Conservation (phyloP, 2,797 vertebrate species). For the Aselliscus stoliczkanus region DNA sequence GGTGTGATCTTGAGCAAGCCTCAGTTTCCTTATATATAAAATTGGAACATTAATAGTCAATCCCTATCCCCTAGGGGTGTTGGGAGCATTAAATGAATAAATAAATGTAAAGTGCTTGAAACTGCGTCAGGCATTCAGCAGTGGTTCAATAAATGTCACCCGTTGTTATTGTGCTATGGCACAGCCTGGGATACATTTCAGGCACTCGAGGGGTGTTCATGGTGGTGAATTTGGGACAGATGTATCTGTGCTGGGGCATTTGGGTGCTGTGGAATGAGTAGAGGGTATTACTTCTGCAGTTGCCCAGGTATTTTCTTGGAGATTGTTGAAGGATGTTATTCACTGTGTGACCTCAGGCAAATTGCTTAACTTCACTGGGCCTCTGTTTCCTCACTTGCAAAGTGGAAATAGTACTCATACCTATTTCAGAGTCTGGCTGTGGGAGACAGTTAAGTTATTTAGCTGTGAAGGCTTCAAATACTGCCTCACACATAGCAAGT, state of each 20-base stretch:
- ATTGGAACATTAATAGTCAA: not conserved
- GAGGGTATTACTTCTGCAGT: not conserved
- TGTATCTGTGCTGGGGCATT: not conserved
- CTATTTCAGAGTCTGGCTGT: not conserved
- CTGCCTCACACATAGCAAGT: too few species aligned
- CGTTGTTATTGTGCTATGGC: not conserved
- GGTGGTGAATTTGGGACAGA: not conserved
- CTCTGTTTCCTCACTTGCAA: not conserved
- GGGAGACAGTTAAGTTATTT: not conserved
- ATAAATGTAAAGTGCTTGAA: not conserved
- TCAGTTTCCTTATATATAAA: not conserved
- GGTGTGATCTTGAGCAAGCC: not conserved
- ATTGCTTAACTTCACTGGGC: not conserved
- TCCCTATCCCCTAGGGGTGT: not conserved
- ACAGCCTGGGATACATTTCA: not conserved
- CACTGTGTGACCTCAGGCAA: not conserved
- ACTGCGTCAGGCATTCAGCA: rapidly evolving
- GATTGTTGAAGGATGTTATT: not conserved
- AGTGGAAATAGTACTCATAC: not conserved
- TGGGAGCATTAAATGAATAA: not conserved
- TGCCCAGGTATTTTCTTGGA: too few species aligned
- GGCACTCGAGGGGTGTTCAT: not conserved
- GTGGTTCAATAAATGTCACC: rapidly evolving
- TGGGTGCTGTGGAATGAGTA: too few species aligned
- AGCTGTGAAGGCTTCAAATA: not conserved